phyloP scores from a whole-genome alignment of 2,797 vertebrate species.

The Saxicola maurus region DNA sequence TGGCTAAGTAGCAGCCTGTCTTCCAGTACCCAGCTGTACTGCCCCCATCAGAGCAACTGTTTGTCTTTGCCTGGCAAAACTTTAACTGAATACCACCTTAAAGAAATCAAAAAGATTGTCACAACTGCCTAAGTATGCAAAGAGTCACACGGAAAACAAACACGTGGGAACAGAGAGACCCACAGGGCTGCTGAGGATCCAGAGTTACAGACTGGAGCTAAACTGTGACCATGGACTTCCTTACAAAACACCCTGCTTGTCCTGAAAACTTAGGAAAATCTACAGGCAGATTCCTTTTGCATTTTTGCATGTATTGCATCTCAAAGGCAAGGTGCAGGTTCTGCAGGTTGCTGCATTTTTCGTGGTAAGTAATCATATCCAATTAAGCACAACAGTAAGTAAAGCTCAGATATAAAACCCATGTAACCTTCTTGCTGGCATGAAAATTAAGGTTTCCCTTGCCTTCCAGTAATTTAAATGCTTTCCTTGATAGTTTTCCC shows the following conservation, averaged over 20 bases:
- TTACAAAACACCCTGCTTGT: background rate
- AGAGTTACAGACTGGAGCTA: background rate
- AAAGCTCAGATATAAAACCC: background rate
- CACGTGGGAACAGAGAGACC: background rate
- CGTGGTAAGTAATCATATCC: background rate
- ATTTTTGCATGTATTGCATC: background rate
- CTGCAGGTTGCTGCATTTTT: background rate
- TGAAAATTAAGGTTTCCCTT: background rate
- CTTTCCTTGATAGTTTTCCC: slow-evolving; percentile 14
- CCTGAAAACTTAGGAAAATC: background rate
- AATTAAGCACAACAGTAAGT: slow-evolving; percentile 9
- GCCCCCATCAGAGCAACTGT: background rate
- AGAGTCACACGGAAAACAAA: background rate
- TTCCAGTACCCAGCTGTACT: background rate
- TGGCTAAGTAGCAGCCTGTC: background rate
- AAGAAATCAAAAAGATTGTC: background rate
- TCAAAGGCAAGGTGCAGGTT: background rate
- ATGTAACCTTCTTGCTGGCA: background rate
- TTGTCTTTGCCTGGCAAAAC: background rate
- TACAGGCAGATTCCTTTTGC: background rate
- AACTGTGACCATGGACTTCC: background rate
- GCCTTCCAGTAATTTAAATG: background rate
- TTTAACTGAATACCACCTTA: background rate
- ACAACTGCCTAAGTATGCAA: background rate
- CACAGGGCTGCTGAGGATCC: background rate